These are phyloP conservation scores for Tigriopus californicus DNA, from an alignment of 2,888 invertebrate species.

Conservation along the genomic window DNA sequence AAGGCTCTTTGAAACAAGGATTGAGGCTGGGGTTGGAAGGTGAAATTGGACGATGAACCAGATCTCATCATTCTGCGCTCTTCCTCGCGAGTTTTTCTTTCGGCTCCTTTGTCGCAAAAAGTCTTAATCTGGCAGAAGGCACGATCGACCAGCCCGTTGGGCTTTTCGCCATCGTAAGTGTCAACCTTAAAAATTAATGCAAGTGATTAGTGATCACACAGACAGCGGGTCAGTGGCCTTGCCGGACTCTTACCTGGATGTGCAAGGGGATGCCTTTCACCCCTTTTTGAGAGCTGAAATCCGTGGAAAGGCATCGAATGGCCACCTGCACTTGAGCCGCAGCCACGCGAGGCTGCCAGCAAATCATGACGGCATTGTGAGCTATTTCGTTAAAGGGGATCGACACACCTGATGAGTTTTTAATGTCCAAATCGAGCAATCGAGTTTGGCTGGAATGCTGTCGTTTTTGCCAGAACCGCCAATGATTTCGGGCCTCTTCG, in stretches of 20 bases:
- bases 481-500: slow-evolving; percentile 6
- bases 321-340: slow-evolving; percentile 1
- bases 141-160: background rate
- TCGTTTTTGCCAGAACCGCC: slow-evolving; percentile 6
- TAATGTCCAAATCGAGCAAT: slow-evolving; percentile 8
- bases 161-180: background rate
- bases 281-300: slow-evolving; percentile 12
- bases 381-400: background rate
- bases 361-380: slow-evolving; percentile 7
- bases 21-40: background rate
- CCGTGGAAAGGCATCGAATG: slow-evolving; percentile 12
- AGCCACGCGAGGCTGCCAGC: slow-evolving; percentile 1
- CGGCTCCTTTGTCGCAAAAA: slow-evolving; percentile 13
- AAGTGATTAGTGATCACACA: too few relatives aligned
- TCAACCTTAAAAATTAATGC: background rate
- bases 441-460: background rate
- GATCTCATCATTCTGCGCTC: background rate
- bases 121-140: slow-evolving; percentile 7
- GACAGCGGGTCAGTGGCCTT: too few relatives aligned
- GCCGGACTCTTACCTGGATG: background rate
- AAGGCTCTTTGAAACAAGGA: background rate
- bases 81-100: slow-evolving; percentile 9
- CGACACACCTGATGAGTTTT: background rate
- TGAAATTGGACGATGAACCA: background rate
- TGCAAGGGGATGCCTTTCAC: slow-evolving; percentile 15